Conservation (phyloP, 1,140 invertebrate species). For the Scylla paramamosain region DNA sequence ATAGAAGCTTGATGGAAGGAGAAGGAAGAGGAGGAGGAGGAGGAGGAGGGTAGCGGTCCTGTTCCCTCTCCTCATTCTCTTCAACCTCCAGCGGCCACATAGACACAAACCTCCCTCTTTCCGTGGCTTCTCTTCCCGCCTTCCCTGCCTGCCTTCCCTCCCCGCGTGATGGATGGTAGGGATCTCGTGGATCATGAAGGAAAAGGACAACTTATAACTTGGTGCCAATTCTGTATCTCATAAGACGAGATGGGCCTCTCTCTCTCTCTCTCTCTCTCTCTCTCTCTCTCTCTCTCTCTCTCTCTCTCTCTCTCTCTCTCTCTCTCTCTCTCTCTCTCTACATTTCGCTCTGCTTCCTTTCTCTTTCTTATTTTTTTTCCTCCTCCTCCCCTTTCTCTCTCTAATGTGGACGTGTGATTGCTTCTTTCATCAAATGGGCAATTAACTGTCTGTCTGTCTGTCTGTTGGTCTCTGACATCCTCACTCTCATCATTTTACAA, state of each 20-base stretch:
- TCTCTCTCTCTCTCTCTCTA: no score
- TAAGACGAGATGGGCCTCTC: neutral
- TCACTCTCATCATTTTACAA: no score
- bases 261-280: no score
- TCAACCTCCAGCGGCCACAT: no score
- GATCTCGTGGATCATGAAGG: neutral
- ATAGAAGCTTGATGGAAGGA: no score
- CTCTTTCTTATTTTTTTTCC: neutral
- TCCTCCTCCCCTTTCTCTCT: neutral
- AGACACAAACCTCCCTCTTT: no score
- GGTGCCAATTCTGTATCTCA: constrained; percentile 12
- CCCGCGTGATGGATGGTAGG: neutral
- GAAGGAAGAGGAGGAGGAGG: no score
- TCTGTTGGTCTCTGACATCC: neutral
- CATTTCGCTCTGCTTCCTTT: neutral
- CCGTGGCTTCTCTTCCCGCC: neutral
- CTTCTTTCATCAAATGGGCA: no score
- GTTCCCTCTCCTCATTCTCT: no score
- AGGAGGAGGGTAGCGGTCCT: no score
- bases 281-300: no score
- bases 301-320: no score
- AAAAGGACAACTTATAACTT: neutral
- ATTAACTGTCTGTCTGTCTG: neutral
- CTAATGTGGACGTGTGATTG: neutral
- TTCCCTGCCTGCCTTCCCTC: neutral